phyloP scores from a whole-genome alignment of 92 coral and sea anemone species.

The Porites divaricata region DNA sequence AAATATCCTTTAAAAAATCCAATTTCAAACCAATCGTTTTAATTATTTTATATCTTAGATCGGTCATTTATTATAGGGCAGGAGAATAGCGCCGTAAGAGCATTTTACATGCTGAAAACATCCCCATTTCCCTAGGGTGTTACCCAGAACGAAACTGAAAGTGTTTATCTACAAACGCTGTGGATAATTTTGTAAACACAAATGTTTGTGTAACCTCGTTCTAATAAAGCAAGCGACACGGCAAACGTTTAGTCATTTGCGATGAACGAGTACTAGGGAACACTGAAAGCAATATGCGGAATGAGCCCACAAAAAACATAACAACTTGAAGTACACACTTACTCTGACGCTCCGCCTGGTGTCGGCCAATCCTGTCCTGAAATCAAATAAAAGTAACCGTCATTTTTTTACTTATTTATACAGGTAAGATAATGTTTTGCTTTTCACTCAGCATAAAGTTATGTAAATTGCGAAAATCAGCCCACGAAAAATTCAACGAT shows the following conservation, averaged over 20 bases:
- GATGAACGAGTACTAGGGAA: too few species aligned
- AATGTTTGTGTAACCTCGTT: background rate
- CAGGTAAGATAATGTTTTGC: conserved; percentile 8
- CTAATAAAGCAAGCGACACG: background rate
- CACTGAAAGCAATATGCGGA: background rate
- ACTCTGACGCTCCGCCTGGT: conserved; percentile 1
- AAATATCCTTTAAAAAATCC: background rate
- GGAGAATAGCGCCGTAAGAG: too few species aligned
- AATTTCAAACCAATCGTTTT: too few species aligned
- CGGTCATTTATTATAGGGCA: too few species aligned
- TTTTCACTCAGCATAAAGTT: conserved; percentile 21
- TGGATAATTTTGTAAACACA: background rate
- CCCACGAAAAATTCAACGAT: background rate
- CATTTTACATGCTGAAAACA: too few species aligned
- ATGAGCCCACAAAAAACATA: too few species aligned
- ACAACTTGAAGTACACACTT: background rate
- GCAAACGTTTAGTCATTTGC: background rate
- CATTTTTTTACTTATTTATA: conserved; percentile 10
- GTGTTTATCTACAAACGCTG: background rate
- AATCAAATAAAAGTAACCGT: background rate
- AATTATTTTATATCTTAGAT: too few species aligned
- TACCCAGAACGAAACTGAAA: background rate
- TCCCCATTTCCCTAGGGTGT: background rate
- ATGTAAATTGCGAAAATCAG: conserved; percentile 23
- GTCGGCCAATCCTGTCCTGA: conserved; percentile 19